phyloP scores from a whole-genome alignment of 2,113 vertebrate species.

The Perccottus glenii region DNA sequence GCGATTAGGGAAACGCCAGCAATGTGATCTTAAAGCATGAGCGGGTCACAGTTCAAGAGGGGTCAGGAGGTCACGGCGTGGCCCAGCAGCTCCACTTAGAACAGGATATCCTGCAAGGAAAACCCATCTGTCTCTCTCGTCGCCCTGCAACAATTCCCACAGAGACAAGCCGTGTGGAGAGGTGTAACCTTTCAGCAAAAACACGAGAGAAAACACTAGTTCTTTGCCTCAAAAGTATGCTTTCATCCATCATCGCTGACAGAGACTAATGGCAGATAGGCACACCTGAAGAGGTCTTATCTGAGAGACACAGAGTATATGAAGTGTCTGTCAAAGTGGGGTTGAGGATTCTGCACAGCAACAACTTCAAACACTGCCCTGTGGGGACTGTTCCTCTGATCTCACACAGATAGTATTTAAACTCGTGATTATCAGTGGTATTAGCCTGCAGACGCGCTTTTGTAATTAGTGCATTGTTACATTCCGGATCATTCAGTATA shows the following conservation, averaged over 20 bases:
- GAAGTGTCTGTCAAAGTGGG: slow-evolving; percentile 10
- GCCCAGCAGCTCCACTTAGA: slow-evolving; percentile 68
- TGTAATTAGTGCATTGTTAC: not conserved
- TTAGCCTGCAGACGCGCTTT: not conserved
- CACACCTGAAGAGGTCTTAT: slow-evolving; percentile 1
- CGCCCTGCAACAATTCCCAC: slow-evolving; percentile 51
- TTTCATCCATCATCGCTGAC: slow-evolving; percentile 54
- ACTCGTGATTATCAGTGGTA: not conserved
- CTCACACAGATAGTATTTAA: not conserved
- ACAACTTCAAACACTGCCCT: not conserved
- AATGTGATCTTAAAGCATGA: slow-evolving; percentile 54
- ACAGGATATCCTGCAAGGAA: slow-evolving; percentile 77
- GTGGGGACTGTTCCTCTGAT: not conserved
- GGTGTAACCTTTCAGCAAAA: slow-evolving; percentile 69
- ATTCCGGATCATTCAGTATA: not conserved
- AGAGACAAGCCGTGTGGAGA: slow-evolving; percentile 40
- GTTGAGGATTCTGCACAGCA: not conserved
- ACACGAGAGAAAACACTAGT: slow-evolving; percentile 57
- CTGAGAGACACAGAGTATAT: not conserved
- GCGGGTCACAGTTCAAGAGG: slow-evolving; percentile 68
- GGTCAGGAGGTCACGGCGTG: slow-evolving; percentile 60
- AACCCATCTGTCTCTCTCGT: slow-evolving; percentile 67
- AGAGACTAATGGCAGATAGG: slow-evolving; percentile 16
- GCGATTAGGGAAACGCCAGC: slow-evolving; percentile 46
- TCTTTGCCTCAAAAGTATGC: slow-evolving; percentile 15